These are phyloP conservation scores for Numenius phaeopus DNA, from an alignment of 2,797 vertebrate genomes.

Conservation along the genomic window DNA sequence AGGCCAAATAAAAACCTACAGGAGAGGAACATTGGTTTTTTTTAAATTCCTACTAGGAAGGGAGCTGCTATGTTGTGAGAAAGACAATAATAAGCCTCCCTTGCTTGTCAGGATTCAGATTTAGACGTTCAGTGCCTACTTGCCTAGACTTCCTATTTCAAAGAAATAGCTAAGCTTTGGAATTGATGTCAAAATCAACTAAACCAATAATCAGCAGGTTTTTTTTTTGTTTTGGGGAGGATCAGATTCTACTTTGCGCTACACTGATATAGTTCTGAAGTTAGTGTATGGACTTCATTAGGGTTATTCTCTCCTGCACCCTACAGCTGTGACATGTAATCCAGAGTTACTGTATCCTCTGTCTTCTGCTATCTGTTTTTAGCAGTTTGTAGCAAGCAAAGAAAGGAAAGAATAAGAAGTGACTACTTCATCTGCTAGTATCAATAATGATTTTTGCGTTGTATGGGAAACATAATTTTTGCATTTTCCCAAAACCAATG, in stretches of 20 bases:
- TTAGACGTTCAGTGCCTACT: not conserved
- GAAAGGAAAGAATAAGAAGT: not conserved
- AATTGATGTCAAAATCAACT: not conserved
- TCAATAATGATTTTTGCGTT: not conserved
- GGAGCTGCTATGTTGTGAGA: slow-evolving; percentile 2
- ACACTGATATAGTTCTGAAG: not conserved
- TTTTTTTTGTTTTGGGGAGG: not conserved
- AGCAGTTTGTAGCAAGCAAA: not conserved
- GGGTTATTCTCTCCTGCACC: not conserved
- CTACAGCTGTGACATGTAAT: not conserved
- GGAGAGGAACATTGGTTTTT: slow-evolving; percentile 28
- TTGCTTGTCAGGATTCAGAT: slow-evolving; percentile 32
- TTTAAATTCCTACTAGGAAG: slow-evolving; percentile 19
- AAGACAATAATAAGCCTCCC: slow-evolving; percentile 6
- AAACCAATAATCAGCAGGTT: not conserved
- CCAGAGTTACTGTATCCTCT: not conserved
- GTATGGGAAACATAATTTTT: not conserved
- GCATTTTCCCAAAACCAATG: not conserved
- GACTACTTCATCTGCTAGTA: not conserved
- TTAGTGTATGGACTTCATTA: not conserved
- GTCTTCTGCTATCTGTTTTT: not conserved
- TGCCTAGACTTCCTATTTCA: slow-evolving; percentile 24
- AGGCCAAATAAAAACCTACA: slow-evolving; percentile 50
- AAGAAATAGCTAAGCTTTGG: not conserved
- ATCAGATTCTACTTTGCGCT: not conserved